Evolutionary conservation across 2,113 vertebrate genomes (phyloP).

Genomic region (Oncorhynchus nerka): DNA sequence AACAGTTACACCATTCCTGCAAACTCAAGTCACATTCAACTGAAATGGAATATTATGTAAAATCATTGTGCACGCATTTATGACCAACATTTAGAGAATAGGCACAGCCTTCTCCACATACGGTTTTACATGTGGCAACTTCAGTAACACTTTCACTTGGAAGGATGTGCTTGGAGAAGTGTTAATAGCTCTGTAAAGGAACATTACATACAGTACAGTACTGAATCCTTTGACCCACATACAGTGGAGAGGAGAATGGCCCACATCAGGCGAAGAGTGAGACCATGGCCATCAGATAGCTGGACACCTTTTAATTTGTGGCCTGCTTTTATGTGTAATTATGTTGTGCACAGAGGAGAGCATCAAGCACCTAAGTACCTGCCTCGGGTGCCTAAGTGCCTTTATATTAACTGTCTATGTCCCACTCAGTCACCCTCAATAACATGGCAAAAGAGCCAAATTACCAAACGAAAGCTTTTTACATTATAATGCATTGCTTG

Average conservation of each 20-base stretch:
- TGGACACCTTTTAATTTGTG: neutral
- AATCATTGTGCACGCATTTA: too few species aligned
- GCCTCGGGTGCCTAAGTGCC: constrained; percentile 4
- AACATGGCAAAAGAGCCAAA: neutral
- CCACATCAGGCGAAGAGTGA: neutral
- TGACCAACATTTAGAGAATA: too few species aligned
- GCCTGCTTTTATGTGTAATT: constrained; percentile 14
- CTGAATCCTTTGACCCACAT: neutral
- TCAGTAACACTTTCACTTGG: neutral
- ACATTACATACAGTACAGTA: neutral
- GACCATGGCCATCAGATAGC: neutral
- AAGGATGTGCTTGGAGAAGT: neutral
- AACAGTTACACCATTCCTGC: too few species aligned
- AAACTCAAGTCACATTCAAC: too few species aligned
- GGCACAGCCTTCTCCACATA: too few species aligned
- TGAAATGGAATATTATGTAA: too few species aligned
- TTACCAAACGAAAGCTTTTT: constrained; percentile 10
- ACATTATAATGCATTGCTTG: constrained; percentile 9
- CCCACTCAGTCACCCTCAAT: constrained; percentile 8
- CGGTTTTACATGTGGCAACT: too few species aligned
- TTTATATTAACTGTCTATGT: neutral
- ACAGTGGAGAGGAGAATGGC: neutral
- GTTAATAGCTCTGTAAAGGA: too few species aligned
- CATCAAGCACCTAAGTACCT: neutral
- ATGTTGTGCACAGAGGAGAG: neutral